Percentiles rank a stretch among this genome's conserved stretches.
Conservation (phyloP, 2,797 vertebrate species). For the Enteromius unitaeniatus region DNA sequence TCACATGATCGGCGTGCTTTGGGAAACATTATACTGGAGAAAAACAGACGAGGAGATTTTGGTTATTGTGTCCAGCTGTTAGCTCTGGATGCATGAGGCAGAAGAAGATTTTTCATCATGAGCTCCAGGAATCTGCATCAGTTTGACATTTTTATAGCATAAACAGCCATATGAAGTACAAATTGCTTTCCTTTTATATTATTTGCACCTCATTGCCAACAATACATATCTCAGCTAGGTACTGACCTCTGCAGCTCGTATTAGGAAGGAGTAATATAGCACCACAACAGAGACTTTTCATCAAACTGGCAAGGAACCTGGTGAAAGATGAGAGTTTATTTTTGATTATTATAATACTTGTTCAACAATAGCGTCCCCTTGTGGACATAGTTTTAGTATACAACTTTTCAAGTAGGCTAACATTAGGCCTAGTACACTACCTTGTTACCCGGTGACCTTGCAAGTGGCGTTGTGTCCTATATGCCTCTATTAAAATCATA, state of each 20-base stretch:
- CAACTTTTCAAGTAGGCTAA: not conserved
- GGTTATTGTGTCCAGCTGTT: slow-evolving; percentile 59
- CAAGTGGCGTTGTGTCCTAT: not conserved
- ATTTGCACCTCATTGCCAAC: not conserved
- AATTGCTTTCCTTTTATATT: not conserved
- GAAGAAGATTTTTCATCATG: not conserved
- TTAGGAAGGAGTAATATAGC: not conserved
- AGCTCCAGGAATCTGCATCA: not conserved
- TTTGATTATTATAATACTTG: not conserved
- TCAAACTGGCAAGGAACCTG: not conserved
- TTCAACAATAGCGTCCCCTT: slow-evolving; percentile 26
- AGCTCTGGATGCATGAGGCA: not conserved
- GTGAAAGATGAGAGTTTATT: not conserved
- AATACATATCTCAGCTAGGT: not conserved
- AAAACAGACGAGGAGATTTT: slow-evolving; percentile 22
- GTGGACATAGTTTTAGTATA: slow-evolving; percentile 16
- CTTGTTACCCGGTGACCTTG: not conserved
- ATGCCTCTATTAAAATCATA: no score
- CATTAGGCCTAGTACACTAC: not conserved
- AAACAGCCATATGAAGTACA: not conserved
- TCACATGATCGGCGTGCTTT: not conserved
- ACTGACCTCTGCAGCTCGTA: not conserved
- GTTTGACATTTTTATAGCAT: not conserved
- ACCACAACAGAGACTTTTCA: not conserved
- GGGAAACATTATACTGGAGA: slow-evolving; percentile 33